Evolutionary conservation across 2,113 vertebrate genomes (phyloP).

Genomic region (Microtus pennsylvanicus): DNA sequence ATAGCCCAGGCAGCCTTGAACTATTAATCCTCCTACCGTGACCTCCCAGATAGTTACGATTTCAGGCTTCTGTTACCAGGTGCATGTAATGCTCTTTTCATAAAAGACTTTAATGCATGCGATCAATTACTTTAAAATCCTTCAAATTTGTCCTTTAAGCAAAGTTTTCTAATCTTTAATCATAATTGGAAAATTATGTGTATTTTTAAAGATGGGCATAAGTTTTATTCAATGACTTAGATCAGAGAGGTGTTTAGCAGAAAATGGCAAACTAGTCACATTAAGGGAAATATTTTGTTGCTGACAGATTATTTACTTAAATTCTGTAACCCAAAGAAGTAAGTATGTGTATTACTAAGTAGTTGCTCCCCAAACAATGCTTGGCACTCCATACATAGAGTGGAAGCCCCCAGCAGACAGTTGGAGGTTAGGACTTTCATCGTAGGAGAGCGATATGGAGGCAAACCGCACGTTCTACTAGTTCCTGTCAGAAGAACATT

Average conservation of each 20-base stretch:
- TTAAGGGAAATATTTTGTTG: background rate
- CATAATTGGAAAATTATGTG: background rate
- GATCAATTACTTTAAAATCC: background rate
- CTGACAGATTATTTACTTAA: background rate
- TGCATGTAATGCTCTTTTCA: background rate
- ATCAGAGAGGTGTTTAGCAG: background rate
- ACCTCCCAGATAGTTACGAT: background rate
- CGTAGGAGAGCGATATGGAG: background rate
- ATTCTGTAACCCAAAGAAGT: background rate
- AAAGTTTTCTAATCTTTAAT: background rate
- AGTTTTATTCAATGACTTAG: background rate
- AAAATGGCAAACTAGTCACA: background rate
- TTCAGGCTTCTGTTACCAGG: background rate
- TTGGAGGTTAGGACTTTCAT: background rate
- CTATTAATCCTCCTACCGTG: background rate
- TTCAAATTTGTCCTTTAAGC: background rate
- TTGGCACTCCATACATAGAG: background rate
- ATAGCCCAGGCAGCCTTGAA: background rate
- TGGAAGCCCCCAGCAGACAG: background rate
- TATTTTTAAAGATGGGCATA: background rate
- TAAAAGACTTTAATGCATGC: background rate
- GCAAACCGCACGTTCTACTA: background rate
- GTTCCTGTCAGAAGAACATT: background rate
- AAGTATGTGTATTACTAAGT: background rate
- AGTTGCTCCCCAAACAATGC: background rate